Base-by-base conservation (phyloP, 1,140 invertebrate species). In the Metaphire vulgaris region DNA sequence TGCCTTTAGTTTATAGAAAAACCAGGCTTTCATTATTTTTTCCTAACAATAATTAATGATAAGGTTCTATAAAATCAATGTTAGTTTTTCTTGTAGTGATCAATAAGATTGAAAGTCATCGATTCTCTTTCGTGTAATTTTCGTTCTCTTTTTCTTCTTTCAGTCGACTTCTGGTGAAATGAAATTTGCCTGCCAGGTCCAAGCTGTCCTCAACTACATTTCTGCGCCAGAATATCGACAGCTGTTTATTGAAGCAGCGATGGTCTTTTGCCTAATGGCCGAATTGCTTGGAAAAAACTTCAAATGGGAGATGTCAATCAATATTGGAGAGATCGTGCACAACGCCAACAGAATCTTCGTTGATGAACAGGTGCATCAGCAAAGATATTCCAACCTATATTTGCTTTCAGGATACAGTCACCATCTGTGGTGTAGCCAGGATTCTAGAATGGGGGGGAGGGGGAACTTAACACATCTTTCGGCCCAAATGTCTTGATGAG, bases 181-280 rank as follows among this genome's bases (percentile, higher is more conserved):
- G 75, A 99, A 99, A 88, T 99, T 99, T 88, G 97, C 97, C 0
- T 85, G 99, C 6, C 93, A 95, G 77, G 96, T 99, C 0, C 97
- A 99, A 86, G 93, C 93, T 21, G 95, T 97, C 6, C 87, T 99
- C 30, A 99, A 98, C 84, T 91, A 92, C n/a, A 97, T 99, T 80
- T 94, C 96, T 0, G 94, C 98, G 85, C 97, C 97, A 14, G 97
- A 99, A 86, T 99, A 99, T 87, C 89, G 97, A 64, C 97, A 99
- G 85, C 85, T 99, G 76, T 91, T 99, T 65, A 96, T 99, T 0
- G 97, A 99, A 87, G 96, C 95, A 15, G 86, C 98, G 6, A 97
- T 98, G 93, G 94, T 98, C 12, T 86, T 99, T 0, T 97, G 95
- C 0, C 83, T 98, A 34, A 89, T 98, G 1, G 91, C 83, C 16